phyloP scores from a whole-genome alignment of 2,797 vertebrate genomes.

The Carcharodon carcharias region DNA sequence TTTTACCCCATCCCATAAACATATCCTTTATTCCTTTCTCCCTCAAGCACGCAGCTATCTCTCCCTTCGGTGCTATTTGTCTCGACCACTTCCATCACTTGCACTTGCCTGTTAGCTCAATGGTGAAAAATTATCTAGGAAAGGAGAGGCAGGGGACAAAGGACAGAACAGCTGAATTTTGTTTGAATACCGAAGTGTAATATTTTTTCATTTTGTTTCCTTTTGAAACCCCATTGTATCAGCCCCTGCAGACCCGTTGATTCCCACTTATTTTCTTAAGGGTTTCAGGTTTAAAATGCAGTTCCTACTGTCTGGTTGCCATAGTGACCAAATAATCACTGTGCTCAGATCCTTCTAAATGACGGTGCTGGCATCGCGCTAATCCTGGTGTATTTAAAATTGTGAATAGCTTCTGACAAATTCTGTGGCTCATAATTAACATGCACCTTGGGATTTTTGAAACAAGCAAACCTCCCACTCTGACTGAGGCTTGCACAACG shows the following conservation, averaged over 20 bases:
- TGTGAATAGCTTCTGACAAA: not conserved
- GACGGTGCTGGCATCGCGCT: constrained; percentile 57
- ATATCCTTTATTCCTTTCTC: too few relatives aligned
- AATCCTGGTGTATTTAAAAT: not conserved
- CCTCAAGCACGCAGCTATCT: not conserved
- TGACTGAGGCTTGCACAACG: not conserved
- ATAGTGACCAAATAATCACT: constrained; percentile 65
- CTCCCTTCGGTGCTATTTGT: not conserved
- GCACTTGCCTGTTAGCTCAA: not conserved
- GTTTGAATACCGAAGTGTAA: not conserved
- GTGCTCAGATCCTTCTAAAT: constrained; percentile 63
- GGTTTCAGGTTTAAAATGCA: constrained; percentile 47
- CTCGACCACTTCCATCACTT: not conserved
- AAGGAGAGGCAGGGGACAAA: not conserved
- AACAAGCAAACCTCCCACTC: not conserved
- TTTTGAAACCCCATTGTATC: not conserved
- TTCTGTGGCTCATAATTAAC: not conserved
- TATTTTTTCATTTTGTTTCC: not conserved
- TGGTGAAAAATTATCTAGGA: not conserved
- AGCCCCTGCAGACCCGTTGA: not conserved
- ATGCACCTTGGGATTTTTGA: too few relatives aligned
- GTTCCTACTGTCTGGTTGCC: constrained; percentile 57
- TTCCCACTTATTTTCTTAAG: not conserved
- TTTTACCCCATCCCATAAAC: too few relatives aligned
- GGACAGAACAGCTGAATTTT: not conserved